These are phyloP conservation scores for Notothenia coriiceps DNA, from an alignment of 2,113 vertebrate species.

Conservation along the genomic window DNA sequence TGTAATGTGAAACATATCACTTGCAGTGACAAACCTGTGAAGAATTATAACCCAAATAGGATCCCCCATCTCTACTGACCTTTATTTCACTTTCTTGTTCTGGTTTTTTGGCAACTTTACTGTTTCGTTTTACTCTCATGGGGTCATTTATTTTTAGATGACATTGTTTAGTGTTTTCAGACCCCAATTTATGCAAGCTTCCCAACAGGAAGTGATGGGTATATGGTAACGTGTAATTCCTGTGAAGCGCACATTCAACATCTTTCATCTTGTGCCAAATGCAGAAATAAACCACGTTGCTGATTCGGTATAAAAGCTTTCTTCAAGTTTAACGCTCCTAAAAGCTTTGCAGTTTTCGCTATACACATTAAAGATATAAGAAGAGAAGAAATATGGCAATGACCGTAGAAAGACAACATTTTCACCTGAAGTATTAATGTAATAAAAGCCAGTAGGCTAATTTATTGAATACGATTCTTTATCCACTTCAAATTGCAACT, in stretches of 20 bases:
- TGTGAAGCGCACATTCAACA: too few relatives aligned
- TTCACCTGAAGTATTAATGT: background rate
- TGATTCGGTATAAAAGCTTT: background rate
- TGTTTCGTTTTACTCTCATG: background rate
- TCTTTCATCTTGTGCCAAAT: background rate
- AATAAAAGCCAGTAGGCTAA: background rate
- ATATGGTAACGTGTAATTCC: too few relatives aligned
- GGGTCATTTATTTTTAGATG: background rate
- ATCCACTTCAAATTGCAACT: background rate
- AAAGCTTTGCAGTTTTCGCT: background rate
- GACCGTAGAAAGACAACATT: background rate
- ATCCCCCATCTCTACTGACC: background rate
- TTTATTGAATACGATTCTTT: too few relatives aligned
- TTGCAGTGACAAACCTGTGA: background rate
- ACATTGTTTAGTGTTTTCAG: background rate
- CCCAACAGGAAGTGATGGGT: background rate
- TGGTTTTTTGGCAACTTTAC: background rate
- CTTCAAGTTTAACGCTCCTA: background rate
- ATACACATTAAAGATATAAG: background rate
- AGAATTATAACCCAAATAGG: background rate
- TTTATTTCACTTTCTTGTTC: background rate
- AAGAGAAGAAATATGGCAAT: background rate
- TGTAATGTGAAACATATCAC: background rate
- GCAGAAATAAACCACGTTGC: background rate
- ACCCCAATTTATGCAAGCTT: background rate